phyloP scores from a whole-genome alignment of 1,140 invertebrate genomes.

The Zaprionus tsacasi region DNA sequence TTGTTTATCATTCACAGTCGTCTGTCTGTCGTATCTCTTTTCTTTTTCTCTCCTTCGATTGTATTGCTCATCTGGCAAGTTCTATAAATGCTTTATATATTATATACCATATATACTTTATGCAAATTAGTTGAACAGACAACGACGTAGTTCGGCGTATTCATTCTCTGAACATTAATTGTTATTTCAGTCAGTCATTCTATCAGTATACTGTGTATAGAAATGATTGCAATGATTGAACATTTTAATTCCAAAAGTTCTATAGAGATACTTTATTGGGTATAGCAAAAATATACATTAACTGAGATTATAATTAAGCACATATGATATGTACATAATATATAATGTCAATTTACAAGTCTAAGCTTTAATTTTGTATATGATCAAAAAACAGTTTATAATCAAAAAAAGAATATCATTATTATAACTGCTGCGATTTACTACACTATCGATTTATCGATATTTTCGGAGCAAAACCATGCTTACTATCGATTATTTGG shows the following conservation, averaged over 20 bases:
- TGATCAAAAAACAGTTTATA: no score
- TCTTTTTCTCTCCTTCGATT: neutral
- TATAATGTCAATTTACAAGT: no score
- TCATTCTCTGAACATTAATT: conserved; percentile 51
- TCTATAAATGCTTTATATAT: neutral
- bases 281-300: neutral
- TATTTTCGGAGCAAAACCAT: no score
- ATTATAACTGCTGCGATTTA: no score
- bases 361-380: no score
- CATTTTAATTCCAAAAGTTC: neutral
- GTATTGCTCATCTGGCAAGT: neutral
- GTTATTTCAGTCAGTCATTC: conserved; percentile 45
- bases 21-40: neutral
- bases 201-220: neutral
- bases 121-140: conserved; percentile 41
- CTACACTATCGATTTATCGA: no score
- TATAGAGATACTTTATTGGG: neutral
- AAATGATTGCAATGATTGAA: neutral
- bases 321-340: conserved; percentile 8
- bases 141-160: conserved; percentile 37
- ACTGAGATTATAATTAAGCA: neutral
- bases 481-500: no score
- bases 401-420: no score
- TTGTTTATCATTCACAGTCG: neutral
- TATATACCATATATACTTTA: conserved; percentile 11